Evolutionary conservation across 1,140 invertebrate species (phyloP), one percentile per base, ranked within the genome.

Genomic region (Tetramorium simillimum): DNA sequence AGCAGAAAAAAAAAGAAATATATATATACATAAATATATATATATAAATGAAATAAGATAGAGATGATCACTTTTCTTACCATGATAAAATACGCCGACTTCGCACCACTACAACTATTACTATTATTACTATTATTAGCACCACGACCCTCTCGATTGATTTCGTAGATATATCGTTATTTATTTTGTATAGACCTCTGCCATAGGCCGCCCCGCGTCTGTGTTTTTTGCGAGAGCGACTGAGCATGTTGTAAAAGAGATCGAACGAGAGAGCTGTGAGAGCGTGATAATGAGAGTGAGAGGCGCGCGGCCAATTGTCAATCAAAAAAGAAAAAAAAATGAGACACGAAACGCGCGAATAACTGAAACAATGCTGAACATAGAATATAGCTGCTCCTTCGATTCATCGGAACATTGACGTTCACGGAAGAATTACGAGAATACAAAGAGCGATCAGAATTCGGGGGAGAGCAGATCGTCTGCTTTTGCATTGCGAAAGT

Each of bases 111-210:
- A 86, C n/a, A 49, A 69, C 18, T 80, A 80, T 40, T 81, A 81
- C 43, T 81, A 70, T 65, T 72, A 86, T 82, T 78, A 65, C 60
- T 46, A 70, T 33, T 70, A 70, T 24, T 46, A 69, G 65, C 65
- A 81, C 21, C 67, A 72, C 65, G 46, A 51, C 14, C 76, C 46
- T 49, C 85, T 80, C 37, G 67, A 85, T 89, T 87, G 77, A 84
- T 91, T 89, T 89, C 77, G 81, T 92, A 93, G 89, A 90, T 86
- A 86, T 93, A 93, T 81, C 75, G n/a, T 93, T 94, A 94, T 94
- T 95, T 95, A 95, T 95, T 95, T 94, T 95, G 93, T 95, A 94
- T 93, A 94, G 90, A 94, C 78, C 87, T 91, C 81, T 91, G 91
- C 91, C 90, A 92, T 93, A 92, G 86, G 89, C 72, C 84, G 88